Evolutionary conservation across 2,113 vertebrate species (phyloP), one percentile per base, ranked within the genome.

Genomic region (Aythya baeri): DNA sequence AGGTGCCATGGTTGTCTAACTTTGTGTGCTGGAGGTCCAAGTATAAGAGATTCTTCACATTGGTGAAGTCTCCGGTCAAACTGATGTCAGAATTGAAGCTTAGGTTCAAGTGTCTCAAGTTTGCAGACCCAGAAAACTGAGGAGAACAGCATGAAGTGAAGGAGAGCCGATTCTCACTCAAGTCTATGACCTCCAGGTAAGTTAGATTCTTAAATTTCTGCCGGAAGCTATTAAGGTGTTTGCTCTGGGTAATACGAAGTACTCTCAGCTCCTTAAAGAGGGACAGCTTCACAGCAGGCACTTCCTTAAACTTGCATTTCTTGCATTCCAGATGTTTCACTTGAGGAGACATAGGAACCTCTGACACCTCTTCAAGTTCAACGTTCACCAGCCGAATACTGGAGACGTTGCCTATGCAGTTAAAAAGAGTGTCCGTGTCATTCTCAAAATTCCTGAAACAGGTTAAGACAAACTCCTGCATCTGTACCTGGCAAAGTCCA

Each of bases 1-100:
- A 94, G 5, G 71, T 20, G 34, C 87, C 98, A 61, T 84, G 43
- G 17, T 59, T 46, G 10, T 20, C 4, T 44, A 98, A 68, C 14
- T 15, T 89, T 2, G 98, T 98, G 67, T 95, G 83, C 50, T 97
- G 98, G 16, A 99, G 17, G 86, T 98, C 98, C 82, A 99, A 57
- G 63, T 96, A 70, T 8, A 97, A 63, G 41, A 99, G 91, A 26
- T 96, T 61, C 27, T 94, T 94, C 72, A 98, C 55, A 8, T 95
- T 97, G 66, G 72, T 3, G 57, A 98, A 98, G 70, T 95, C 91
- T 49, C 86, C 72, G 3, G 6, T 9, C 63, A 98, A 26, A 0
- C 6, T 61, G 68, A 99, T 97, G 7, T 86, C 4, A 5, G 49
- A 61, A 77, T 98, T 99, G 93, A 92, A 98, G 76, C 98, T 98